These are phyloP conservation scores for Alloscopus bannaensis DNA, from an alignment of 2,888 invertebrate genomes.

Conservation along the genomic window DNA sequence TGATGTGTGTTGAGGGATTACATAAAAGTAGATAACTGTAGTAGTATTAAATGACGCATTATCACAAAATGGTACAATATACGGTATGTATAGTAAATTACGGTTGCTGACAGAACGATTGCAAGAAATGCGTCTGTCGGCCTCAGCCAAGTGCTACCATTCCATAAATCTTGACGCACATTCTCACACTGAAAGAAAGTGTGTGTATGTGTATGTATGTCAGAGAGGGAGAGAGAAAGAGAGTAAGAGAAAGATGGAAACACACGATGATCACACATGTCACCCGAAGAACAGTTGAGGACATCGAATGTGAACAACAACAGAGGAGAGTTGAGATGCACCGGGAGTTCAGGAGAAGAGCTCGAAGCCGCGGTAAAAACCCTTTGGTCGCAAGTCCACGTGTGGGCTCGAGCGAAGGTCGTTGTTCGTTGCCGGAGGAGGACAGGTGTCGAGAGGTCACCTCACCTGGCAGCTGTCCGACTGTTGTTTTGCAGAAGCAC, in stretches of 20 bases:
- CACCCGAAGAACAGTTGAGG: too few relatives aligned
- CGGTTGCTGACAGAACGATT: not conserved
- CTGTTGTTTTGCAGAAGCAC: slow-evolving; percentile 58
- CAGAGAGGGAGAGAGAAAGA: too few relatives aligned
- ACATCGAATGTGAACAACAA: too few relatives aligned
- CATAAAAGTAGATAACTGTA: too few relatives aligned
- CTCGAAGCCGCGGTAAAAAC: slow-evolving; percentile 40
- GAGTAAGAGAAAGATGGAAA: too few relatives aligned
- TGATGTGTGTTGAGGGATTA: too few relatives aligned
- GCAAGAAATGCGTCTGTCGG: not conserved
- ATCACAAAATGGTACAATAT: slow-evolving; percentile 43
- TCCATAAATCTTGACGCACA: too few relatives aligned
- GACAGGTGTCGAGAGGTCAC: slow-evolving; percentile 64
- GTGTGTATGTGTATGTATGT: too few relatives aligned
- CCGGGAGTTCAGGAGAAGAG: slow-evolving; percentile 42
- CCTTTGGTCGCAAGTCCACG: slow-evolving; percentile 39
- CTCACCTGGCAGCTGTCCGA: slow-evolving; percentile 73
- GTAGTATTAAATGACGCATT: slow-evolving; percentile 40
- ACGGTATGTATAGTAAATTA: not conserved
- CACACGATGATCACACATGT: too few relatives aligned
- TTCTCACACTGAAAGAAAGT: too few relatives aligned
- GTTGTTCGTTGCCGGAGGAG: slow-evolving; percentile 9
- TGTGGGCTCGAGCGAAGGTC: slow-evolving; percentile 5
- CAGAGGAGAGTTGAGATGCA: too few relatives aligned
- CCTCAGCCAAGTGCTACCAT: not conserved